Base-by-base conservation (phyloP, 1,140 invertebrate genomes). In the Tribolium castaneum region DNA sequence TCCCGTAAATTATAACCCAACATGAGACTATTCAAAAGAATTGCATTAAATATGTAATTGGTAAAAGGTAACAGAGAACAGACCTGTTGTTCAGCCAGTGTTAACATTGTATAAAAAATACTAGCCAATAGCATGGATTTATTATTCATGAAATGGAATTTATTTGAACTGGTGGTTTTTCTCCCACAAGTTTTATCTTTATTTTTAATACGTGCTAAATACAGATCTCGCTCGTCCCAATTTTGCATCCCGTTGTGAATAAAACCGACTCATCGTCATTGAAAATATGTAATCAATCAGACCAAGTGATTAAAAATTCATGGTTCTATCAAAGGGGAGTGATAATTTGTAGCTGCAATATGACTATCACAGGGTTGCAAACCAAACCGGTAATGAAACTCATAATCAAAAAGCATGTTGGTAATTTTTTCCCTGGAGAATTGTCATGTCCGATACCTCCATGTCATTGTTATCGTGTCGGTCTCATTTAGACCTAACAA, bases 381-480 rank as follows among this genome's bases (percentile, higher is more conserved):
- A 35, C 59, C 30, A 35, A 13, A 22, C n/a, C 59, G 59, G 59
- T 66, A 66, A 66, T 66, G 59, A 66, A 66, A 66, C 59, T 66
- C 59, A 66, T 66, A 66, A 35, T 66, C 59, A 34, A 66, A 59
- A 66, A 66, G 59, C 59, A 34, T 66, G 30, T 35, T 66, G 59
- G 25, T 66, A 66, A 66, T 66, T 66, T 66, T 66, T 66, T 14
- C 59, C 59, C 59, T 14, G 1, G 59, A 66, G 59, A 14, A 35
- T 66, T 66, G 59, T 66, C 59, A 66, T 66, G 30, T 66, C 59
- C 59, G 30, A 66, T 66, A 39, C 25, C 30, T 35, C 25, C 9
- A 66, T 66, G 59, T 66, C 59, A 66, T 66, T 66, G 59, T 66
- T 66, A 66, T 35, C 59, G 13, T 66, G 59, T 39, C 59, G 59